Base-by-base conservation (phyloP, 2,113 vertebrate genomes). In the Ceyx margarethae region DNA sequence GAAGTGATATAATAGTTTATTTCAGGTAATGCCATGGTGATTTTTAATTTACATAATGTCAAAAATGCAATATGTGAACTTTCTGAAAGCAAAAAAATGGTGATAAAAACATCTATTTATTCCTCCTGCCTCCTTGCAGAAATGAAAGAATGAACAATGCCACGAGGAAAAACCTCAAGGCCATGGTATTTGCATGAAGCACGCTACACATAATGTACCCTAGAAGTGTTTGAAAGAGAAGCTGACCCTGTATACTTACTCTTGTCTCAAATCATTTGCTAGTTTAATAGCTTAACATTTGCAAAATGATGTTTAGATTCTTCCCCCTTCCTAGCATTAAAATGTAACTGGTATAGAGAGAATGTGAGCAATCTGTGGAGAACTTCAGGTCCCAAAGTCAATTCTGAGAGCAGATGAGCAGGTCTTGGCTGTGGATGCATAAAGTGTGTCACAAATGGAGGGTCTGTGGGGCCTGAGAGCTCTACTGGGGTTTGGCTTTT, bases 71-170 rank as follows among this genome's bases (percentile, higher is more conserved):
- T 87, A 80, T 65, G 91, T 96, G 79, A 93, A 95, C 80, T 93
- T 96, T 91, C 81, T 64, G 93, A 93, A 91, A 82, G 83, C 69
- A 95, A 93, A 94, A 87, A 94, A 78, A 66, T 81, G 92, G 91
- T 64, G 92, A 96, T 96, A 96, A 96, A 96, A 94, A 92, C 92
- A 96, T 96, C 86, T 87, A 75, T 93, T 96, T 96, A 93, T 94
- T 95, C 91, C 79, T 86, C 40, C 77, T 94, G 79, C 81, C 73
- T 97, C 80, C 82, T 79, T 90, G 73, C 85, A 72, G 77, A 60
- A 83, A 85, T 81, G 77, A 85, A 68, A 77, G 87, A 42, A 93
- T 73, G 93, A 88, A 75, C 75, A 94, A 94, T 93, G 72, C 79
- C 89, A 80, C 81, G 81, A 90, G 91, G 75, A 81, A 95, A 94